phyloP scores from a whole-genome alignment of 2,113 vertebrate species.

The Myiopsitta monachus region DNA sequence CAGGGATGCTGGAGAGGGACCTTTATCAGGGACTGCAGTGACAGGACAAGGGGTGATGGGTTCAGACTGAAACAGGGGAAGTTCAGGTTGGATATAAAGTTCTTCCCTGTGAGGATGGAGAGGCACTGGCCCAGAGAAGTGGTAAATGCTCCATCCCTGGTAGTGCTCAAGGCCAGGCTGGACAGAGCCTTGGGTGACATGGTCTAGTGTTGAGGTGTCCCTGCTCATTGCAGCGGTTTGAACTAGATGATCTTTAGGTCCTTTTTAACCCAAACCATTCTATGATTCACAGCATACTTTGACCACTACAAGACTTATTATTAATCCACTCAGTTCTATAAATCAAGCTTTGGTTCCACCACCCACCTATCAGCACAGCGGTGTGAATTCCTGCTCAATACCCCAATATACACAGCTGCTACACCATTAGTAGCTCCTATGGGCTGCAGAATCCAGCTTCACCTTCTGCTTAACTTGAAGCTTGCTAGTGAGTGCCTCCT shows the following conservation, averaged over 20 bases:
- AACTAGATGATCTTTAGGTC: background rate
- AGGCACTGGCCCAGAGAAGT: background rate
- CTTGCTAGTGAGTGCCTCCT: background rate
- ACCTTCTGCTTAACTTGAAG: background rate
- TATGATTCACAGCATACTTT: background rate
- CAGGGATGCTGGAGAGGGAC: background rate
- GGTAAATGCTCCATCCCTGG: background rate
- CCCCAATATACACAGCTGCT: too few species aligned
- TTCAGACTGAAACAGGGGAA: background rate
- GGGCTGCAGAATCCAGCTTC: background rate
- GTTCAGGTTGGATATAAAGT: background rate
- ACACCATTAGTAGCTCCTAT: fast-evolving
- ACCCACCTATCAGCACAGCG: background rate
- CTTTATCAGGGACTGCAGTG: background rate
- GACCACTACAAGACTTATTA: background rate
- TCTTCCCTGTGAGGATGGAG: background rate
- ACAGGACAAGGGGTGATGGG: background rate
- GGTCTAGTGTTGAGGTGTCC: background rate
- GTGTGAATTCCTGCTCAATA: background rate
- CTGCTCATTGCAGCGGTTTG: background rate
- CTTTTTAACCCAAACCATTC: background rate
- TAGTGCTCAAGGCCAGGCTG: background rate
- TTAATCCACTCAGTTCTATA: fast-evolving
- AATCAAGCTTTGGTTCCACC: background rate
- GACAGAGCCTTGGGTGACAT: background rate